Conservation (phyloP, 2,888 invertebrate genomes). For the Drosophila vallismaia region DNA sequence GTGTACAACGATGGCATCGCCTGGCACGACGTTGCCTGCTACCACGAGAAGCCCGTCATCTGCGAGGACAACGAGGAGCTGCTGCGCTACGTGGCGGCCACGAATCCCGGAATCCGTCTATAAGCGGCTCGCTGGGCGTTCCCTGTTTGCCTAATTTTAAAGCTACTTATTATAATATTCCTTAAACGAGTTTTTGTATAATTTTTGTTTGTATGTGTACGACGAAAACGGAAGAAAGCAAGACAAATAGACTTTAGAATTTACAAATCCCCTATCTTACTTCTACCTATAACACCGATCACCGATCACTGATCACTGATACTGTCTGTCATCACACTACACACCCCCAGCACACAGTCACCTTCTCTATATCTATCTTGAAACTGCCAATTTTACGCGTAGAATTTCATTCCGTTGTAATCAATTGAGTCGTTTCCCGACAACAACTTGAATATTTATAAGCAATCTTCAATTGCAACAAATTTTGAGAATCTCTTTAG, state of each 20-base stretch:
- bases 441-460: constrained; percentile 58
- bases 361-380: constrained; percentile 47
- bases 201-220: constrained; percentile 76
- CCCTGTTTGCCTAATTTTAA: constrained; percentile 77
- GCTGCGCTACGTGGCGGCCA: constrained; percentile 92
- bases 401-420: constrained; percentile 36
- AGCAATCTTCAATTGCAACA: constrained; percentile 27
- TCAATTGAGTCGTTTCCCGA: constrained; percentile 32
- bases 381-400: constrained; percentile 67
- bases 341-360: constrained; percentile 31
- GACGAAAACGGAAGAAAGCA: constrained; percentile 66
- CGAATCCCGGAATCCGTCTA: constrained; percentile 92
- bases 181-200: constrained; percentile 74
- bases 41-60: constrained; percentile 95
- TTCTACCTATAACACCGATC: constrained; percentile 57
- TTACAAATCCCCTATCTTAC: constrained; percentile 77
- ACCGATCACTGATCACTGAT: constrained; percentile 13
- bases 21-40: constrained; percentile 97
- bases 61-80: constrained; percentile 96
- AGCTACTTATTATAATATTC: constrained; percentile 78
- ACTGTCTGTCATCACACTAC: constrained; percentile 14
- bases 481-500: constrained; percentile 60
- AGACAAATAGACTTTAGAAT: constrained; percentile 83
- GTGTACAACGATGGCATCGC: constrained; percentile 97
- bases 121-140: constrained; percentile 84